Evolutionary conservation across 2,797 vertebrate species (phyloP), one percentile per base, ranked within the genome.

Genomic region (Delichon dasypus): DNA sequence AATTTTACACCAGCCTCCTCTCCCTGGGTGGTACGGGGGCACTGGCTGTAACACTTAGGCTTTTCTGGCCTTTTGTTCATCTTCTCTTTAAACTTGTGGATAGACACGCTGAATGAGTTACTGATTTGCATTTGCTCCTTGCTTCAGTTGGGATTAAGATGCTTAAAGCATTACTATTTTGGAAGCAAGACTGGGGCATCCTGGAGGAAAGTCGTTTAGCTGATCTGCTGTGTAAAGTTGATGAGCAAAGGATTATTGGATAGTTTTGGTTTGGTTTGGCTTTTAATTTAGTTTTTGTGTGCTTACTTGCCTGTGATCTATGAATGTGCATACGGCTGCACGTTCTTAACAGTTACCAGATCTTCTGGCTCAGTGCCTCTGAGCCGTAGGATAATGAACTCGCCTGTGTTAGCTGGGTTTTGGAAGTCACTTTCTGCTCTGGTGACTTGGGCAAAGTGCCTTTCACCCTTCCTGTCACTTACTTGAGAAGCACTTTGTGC

Each of bases 391-490:
- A 62, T 62, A 60, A 88, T 40, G 67, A 78, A 58, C 58, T 65
- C 0, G 9, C 27, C 60, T 34, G 51, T 47, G 30, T 76, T 87
- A 61, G 87, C 62, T 75, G 61, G 32, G 54, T 83, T 89, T 89
- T 91, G 79, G 78, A 85, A 95, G 75, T 83, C 48, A 40, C 75
- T 89, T 94, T 94, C 67, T 96, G 88, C 91, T 92, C 60, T 0
- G 3, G 27, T 89, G 61, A 14, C 55, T 79, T 36, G 72, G 25
- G 18, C 64, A 67, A 70, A 95, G 50, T 53, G 78, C 67, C 60
- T 91, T 88, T 71, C 18, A 6, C 64, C 89, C 40, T 44, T 76
- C 29, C 51, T 77, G 45, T 44, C 25, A 7, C 7, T 7, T 45
- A 1, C 40, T 64, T 62, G 53, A 15, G 54, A 42, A 77, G 53